phyloP scores from a whole-genome alignment of 2,113 vertebrate genomes.

The Mustela lutreola region DNA sequence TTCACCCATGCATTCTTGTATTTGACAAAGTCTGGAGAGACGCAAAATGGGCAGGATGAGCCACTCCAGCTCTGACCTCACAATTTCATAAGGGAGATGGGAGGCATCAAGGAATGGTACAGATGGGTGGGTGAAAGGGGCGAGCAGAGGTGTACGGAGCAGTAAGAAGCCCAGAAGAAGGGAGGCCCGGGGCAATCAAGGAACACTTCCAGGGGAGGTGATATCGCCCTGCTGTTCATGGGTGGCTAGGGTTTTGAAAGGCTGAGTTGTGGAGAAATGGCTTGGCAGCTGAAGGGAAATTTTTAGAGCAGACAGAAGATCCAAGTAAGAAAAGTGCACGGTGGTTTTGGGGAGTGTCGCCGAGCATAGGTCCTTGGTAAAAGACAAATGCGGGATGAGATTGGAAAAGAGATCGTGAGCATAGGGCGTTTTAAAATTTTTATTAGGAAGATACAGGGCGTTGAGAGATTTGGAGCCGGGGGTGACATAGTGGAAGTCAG shows the following conservation, averaged over 20 bases:
- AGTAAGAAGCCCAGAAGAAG: background rate
- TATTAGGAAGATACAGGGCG: background rate
- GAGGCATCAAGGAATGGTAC: too few species aligned
- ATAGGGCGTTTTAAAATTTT: background rate
- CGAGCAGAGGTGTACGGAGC: rapidly evolving
- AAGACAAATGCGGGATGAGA: background rate
- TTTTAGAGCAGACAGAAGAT: background rate
- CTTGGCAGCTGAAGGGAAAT: background rate
- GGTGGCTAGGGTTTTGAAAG: background rate
- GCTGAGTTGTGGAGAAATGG: background rate
- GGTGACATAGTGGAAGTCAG: background rate
- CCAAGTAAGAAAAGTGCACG: background rate
- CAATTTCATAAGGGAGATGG: background rate
- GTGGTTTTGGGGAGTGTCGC: background rate
- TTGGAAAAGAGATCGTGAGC: background rate
- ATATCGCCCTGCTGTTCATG: background rate
- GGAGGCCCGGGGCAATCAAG: background rate
- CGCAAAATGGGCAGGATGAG: background rate
- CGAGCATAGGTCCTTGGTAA: background rate
- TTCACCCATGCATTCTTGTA: too few species aligned
- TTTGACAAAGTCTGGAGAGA: too few species aligned
- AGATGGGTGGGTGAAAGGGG: background rate
- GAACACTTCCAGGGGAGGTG: background rate
- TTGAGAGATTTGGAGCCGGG: background rate
- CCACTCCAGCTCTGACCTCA: background rate